Evolutionary conservation across 2,113 vertebrate species (phyloP).

Genomic region (Misgurnus mizolepis): DNA sequence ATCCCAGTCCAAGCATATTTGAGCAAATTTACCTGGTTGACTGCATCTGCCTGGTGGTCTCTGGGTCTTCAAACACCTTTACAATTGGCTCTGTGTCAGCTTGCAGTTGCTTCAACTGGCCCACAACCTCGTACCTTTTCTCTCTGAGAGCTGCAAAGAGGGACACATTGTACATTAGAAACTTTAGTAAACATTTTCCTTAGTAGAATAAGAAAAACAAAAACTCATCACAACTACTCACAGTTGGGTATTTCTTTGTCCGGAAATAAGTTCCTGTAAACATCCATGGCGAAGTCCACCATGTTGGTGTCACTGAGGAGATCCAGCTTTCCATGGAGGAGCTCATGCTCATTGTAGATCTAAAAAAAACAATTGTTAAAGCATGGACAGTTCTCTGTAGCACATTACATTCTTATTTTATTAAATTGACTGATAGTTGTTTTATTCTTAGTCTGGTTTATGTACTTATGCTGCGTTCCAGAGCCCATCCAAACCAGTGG

Average conservation of each 20-base stretch:
- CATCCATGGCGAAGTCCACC: constrained; percentile 99
- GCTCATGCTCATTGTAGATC: constrained; percentile 87
- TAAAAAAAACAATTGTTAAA: constrained; percentile 2
- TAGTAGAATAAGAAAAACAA: not conserved
- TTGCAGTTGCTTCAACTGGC: constrained; percentile 94
- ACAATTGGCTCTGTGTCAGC: constrained; percentile 96
- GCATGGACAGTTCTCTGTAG: too few species aligned
- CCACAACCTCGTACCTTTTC: constrained; percentile 94
- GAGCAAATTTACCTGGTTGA: constrained; percentile 84
- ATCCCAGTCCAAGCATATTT: too few species aligned
- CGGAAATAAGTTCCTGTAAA: constrained; percentile 90
- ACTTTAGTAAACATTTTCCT: not conserved
- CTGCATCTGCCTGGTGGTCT: constrained; percentile 97
- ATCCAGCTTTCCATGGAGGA: constrained; percentile 94
- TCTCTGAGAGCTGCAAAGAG: constrained; percentile 82
- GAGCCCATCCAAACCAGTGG: too few species aligned
- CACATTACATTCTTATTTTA: too few species aligned
- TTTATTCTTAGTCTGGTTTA: not conserved
- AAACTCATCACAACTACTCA: constrained; percentile 67
- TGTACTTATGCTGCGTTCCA: too few species aligned
- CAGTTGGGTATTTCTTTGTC: constrained; percentile 91
- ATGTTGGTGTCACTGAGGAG: constrained; percentile 98
- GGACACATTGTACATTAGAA: not conserved
- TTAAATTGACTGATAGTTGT: too few species aligned
- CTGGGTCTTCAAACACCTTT: constrained; percentile 97